Conservation (phyloP, 2,113 vertebrate genomes). For the Caloenas nicobarica region DNA sequence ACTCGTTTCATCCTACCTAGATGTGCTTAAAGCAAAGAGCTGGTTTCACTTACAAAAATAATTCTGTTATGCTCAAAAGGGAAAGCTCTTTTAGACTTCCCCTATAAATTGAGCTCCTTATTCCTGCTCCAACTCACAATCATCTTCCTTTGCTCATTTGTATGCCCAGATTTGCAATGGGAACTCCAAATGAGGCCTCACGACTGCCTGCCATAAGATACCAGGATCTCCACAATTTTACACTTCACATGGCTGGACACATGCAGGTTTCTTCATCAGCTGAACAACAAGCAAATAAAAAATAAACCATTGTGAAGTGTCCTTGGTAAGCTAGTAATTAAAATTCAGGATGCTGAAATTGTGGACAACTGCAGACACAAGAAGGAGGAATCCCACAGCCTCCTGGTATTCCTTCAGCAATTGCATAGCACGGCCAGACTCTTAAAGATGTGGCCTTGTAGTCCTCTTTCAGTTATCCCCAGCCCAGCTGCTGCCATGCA, state of each 20-base stretch:
- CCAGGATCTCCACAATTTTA: neutral
- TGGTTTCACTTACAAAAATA: neutral
- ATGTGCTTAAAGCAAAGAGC: neutral
- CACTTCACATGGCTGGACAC: neutral
- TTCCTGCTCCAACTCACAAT: neutral
- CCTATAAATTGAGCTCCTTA: neutral
- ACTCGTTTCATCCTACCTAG: neutral
- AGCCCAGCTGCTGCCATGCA: neutral
- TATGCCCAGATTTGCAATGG: neutral
- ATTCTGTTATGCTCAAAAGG: neutral
- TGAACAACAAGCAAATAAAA: neutral
- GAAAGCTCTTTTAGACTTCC: neutral
- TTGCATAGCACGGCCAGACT: too few relatives aligned
- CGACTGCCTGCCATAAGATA: rapidly evolving
- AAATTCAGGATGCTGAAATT: neutral
- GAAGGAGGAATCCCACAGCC: neutral
- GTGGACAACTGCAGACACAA: too few relatives aligned
- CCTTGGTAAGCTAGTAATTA: neutral
- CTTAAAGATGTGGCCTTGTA: neutral
- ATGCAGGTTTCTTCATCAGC: neutral
- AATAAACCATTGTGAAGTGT: neutral
- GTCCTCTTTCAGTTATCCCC: neutral
- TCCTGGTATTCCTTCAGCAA: neutral
- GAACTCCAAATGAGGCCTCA: neutral
- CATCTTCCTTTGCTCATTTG: neutral